phyloP scores from a whole-genome alignment of 2,888 invertebrate genomes.

The Flexamia atlantica region DNA sequence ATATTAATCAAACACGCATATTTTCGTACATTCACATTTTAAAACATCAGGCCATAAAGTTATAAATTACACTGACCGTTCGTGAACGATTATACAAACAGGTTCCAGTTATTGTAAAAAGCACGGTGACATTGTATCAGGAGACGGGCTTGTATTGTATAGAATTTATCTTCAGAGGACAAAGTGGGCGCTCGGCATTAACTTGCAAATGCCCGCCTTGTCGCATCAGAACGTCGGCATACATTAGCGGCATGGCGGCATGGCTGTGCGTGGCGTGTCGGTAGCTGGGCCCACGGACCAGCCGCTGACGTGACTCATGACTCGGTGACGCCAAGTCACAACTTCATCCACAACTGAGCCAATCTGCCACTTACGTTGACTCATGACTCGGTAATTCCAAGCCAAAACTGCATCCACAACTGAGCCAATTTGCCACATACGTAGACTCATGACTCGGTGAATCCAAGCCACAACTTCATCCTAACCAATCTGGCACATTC shows the following conservation, averaged over 20 bases:
- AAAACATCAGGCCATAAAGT: not conserved
- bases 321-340: not conserved
- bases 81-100: slow-evolving; percentile 16
- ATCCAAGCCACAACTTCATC: not conserved
- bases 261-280: not conserved
- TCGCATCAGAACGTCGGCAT: slow-evolving; percentile 28
- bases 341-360: not conserved
- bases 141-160: slow-evolving; percentile 28
- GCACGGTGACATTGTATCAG: slow-evolving; percentile 7
- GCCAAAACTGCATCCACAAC: too few species aligned
- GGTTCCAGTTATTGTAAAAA: slow-evolving; percentile 17
- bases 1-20: too few species aligned
- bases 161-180: slow-evolving; percentile 36
- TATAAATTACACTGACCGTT: not conserved
- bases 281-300: not conserved
- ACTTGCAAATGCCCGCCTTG: slow-evolving; percentile 41
- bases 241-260: slow-evolving; percentile 33
- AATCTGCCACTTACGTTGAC: not conserved
- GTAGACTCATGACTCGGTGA: not conserved
- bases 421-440: not conserved
- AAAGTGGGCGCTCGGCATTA: slow-evolving; percentile 36
- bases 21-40: not conserved
- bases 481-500: not conserved
- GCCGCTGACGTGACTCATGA: not conserved
- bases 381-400: not conserved